phyloP scores from a whole-genome alignment of 2,888 invertebrate species.

The Amorpha juglandis region DNA sequence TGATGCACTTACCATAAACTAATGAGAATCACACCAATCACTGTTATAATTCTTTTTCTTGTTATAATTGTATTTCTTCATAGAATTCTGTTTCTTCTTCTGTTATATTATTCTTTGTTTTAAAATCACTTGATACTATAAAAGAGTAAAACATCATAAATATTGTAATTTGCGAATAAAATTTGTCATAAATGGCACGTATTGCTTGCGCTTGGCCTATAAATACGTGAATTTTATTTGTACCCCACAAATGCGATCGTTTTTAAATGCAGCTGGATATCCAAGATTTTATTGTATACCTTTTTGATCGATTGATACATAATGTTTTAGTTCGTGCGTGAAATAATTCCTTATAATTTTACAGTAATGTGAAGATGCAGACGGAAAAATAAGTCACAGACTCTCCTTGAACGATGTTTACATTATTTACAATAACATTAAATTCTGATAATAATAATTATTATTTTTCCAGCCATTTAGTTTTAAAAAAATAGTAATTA shows the following conservation, averaged over 20 bases:
- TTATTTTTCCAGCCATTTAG: too few species aligned
- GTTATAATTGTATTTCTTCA: too few species aligned
- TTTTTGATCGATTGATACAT: slow-evolving; percentile 66
- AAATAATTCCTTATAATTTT: slow-evolving; percentile 31
- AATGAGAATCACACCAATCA: too few species aligned
- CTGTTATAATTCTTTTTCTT: too few species aligned
- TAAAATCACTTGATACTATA: too few species aligned
- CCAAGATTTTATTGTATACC: slow-evolving; percentile 64
- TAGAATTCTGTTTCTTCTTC: too few species aligned
- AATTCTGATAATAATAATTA: background rate
- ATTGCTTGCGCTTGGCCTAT: background rate
- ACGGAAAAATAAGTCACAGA: background rate
- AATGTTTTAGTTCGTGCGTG: slow-evolving; percentile 55
- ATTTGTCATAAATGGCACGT: background rate
- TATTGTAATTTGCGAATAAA: background rate
- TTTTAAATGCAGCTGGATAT: slow-evolving; percentile 62
- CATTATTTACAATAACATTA: slow-evolving; percentile 2
- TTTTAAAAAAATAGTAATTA: too few species aligned
- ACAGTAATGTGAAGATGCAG: background rate
- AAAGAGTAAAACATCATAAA: background rate
- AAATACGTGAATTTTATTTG: slow-evolving; percentile 60
- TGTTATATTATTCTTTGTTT: too few species aligned
- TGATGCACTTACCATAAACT: too few species aligned
- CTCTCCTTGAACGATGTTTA: slow-evolving; percentile 10
- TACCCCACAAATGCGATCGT: slow-evolving; percentile 61